Base-by-base conservation (phyloP, 2,888 invertebrate genomes). In the Amaurobius ferox region DNA sequence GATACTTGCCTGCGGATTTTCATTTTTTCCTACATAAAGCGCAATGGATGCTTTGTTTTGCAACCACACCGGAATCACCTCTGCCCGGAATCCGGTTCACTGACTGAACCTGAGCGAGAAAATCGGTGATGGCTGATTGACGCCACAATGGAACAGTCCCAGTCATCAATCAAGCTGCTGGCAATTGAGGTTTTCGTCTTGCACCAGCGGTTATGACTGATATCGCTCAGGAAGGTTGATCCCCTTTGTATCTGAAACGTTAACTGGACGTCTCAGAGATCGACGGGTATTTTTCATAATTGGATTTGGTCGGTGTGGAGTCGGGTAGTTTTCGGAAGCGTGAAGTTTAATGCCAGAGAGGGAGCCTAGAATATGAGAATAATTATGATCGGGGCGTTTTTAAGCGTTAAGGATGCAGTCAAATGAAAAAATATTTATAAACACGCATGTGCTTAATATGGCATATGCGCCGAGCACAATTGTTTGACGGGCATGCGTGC, bases 111-210 rank as follows among this genome's bases (percentile, higher is more conserved):
- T 61, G 32, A 11, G 55, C 16, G 23, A 55, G 62, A 76, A 64
- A 76, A 66, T 40, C 40, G 28, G 74, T 81, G 68, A 74, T 74
- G 81, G 81, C 39, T 81, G 81, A 81, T 68, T 81, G 81, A 81
- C 81, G 81, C 61, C 74, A 81, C 81, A 81, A 81, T 70, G 70
- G 74, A 70, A 81, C 62, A 68, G 81, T 44, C 81, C 70, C 55
- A 48, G 61, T 81, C 81, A 81, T 81, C 81, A 74, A 81, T 81
- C 81, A 81, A 29, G 28, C 13, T 26, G 28, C 71, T 62, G 55
- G 77, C 77, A 78, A 67, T 40, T 70, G 67, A 40, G 19, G 39
- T 70, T 70, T 44, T 70, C 40, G 32, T 61, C 39, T 68, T 48
- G 26, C 40, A 48, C 23, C 61, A 70, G 16, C 44, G 48, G n/a